phyloP scores from a whole-genome alignment of 2,888 invertebrate species.

The Notodromas monacha region DNA sequence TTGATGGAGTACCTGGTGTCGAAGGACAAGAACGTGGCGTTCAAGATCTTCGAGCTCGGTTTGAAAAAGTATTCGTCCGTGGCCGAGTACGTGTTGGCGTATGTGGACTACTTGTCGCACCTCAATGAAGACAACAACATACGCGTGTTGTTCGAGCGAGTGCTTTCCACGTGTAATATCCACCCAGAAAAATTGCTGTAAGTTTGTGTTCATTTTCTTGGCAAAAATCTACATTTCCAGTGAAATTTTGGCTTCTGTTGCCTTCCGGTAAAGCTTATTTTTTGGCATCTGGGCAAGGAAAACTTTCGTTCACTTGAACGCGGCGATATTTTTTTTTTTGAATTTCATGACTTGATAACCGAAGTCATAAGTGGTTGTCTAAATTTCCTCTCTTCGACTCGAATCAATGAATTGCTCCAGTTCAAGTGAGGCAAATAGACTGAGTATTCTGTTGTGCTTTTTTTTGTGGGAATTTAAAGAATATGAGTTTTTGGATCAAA shows the following conservation, averaged over 20 bases:
- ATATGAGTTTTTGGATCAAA: too few relatives aligned
- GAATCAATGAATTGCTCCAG: too few relatives aligned
- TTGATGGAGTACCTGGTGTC: constrained; percentile 98
- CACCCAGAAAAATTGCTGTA: constrained; percentile 64
- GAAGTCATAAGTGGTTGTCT: too few relatives aligned
- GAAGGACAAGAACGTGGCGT: constrained; percentile 84
- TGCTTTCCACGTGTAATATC: constrained; percentile 63
- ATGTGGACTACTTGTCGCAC: constrained; percentile 87
- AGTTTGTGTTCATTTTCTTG: constrained; percentile 14
- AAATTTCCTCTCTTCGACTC: too few relatives aligned
- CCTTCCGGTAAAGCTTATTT: too few relatives aligned
- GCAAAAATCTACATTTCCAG: not conserved
- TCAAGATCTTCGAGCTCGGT: constrained; percentile 83
- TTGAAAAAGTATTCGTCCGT: constrained; percentile 81
- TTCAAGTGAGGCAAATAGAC: too few relatives aligned
- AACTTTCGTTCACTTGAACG: too few relatives aligned
- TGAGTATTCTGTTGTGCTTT: too few relatives aligned
- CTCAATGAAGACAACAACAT: constrained; percentile 99
- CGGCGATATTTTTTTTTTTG: too few relatives aligned
- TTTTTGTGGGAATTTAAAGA: too few relatives aligned
- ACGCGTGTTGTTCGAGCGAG: constrained; percentile 84
- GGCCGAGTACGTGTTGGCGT: constrained; percentile 76
- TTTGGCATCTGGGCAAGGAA: too few relatives aligned
- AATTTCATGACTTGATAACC: too few relatives aligned
- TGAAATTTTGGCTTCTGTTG: not conserved